A percentile compares a stretch with the other conserved stretches of the same genome.
These are phyloP conservation scores for Timema podura DNA, from an alignment of 2,888 invertebrate species.

Conservation along the genomic window DNA sequence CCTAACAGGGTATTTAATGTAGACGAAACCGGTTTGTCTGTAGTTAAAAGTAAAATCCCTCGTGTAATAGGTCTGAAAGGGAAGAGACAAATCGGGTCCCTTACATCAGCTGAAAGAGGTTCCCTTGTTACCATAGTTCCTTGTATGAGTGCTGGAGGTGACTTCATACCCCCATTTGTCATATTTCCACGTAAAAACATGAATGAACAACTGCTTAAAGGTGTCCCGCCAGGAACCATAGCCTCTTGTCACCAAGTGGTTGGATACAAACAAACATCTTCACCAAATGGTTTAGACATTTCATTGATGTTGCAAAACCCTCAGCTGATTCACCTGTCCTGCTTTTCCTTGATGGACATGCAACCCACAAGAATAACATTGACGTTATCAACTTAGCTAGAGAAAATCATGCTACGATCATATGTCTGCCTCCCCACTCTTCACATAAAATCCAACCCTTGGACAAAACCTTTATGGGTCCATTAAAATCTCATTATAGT, in stretches of 20 bases:
- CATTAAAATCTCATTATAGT: too few species aligned
- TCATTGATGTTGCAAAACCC: slow-evolving; percentile 10
- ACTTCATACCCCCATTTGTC: slow-evolving; percentile 19
- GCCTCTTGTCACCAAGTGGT: slow-evolving; percentile 9
- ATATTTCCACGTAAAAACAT: slow-evolving; percentile 20
- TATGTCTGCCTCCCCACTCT: slow-evolving; percentile 19
- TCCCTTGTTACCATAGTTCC: slow-evolving; percentile 13
- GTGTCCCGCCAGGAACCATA: slow-evolving; percentile 8
- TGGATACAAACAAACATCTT: slow-evolving; percentile 17
- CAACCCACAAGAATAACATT: slow-evolving; percentile 1
- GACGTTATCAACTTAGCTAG: too few species aligned
- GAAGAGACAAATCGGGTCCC: slow-evolving; percentile 18
- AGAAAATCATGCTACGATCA: slow-evolving; percentile 19
- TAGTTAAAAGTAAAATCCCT: slow-evolving; percentile 21
- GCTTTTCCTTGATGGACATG: slow-evolving; percentile 18
- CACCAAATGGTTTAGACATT: slow-evolving; percentile 13
- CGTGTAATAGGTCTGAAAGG: slow-evolving; percentile 15
- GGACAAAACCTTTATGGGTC: too few species aligned
- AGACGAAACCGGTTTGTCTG: slow-evolving; percentile 19
- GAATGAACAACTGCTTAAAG: slow-evolving; percentile 11
- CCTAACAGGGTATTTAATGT: slow-evolving; percentile 18
- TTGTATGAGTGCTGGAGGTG: slow-evolving; percentile 21
- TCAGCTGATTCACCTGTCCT: slow-evolving; percentile 12
- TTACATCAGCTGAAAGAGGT: too few species aligned
- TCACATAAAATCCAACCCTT: too few species aligned